A percentile compares a stretch with the other conserved stretches of the same genome.
These are phyloP conservation scores for Pelobates cultripes DNA, from an alignment of 2,797 vertebrate genomes.

Conservation along the genomic window DNA sequence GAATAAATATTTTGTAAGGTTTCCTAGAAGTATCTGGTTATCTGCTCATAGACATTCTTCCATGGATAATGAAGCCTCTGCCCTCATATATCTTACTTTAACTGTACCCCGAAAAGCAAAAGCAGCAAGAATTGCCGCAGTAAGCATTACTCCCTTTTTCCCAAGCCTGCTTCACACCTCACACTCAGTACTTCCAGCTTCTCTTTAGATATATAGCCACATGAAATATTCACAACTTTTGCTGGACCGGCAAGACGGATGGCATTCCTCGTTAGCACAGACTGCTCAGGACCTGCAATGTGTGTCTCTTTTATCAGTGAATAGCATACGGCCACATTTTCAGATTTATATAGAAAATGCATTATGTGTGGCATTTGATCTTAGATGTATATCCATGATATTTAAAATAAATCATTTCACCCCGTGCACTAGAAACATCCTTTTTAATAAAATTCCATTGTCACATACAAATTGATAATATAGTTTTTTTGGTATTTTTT, in stretches of 20 bases:
- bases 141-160: conserved; percentile 33
- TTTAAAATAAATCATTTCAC: background rate
- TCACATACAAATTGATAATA: no score
- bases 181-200: conserved; percentile 28
- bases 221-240: conserved; percentile 53
- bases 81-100: background rate
- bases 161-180: conserved; percentile 36
- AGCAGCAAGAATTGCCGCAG: conserved; percentile 8
- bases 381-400: background rate
- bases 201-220: conserved; percentile 35
- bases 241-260: conserved; percentile 41
- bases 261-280: conserved; percentile 41
- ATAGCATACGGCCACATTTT: background rate
- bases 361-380: background rate
- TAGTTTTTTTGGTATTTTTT: no score
- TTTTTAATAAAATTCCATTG: no score
- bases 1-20: no score
- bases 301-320: background rate
- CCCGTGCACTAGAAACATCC: background rate
- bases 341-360: background rate
- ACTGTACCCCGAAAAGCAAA: conserved; percentile 21
- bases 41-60: no score
- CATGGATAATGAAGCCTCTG: no score
- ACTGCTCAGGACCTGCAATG: background rate
- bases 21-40: no score